Evolutionary conservation across 2,113 vertebrate species (phyloP).

Genomic region (Atrichornis clamosus): DNA sequence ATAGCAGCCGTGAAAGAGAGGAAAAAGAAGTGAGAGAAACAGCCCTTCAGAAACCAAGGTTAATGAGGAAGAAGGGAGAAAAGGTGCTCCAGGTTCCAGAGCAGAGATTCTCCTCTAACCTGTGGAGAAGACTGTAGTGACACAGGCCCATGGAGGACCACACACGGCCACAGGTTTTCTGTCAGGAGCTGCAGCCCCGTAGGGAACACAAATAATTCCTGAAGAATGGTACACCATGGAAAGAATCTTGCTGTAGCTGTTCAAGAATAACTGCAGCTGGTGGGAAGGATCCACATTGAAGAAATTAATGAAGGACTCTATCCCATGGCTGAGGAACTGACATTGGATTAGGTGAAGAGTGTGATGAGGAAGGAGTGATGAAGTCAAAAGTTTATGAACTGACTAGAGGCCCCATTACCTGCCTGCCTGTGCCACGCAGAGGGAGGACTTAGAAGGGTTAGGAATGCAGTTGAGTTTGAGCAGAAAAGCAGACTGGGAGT

Average conservation of each 20-base stretch:
- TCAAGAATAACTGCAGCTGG: background rate
- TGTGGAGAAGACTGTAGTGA: background rate
- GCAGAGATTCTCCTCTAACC: background rate
- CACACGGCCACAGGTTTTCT: background rate
- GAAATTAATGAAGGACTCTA: background rate
- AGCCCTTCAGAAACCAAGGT: background rate
- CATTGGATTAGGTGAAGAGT: background rate
- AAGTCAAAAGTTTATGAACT: background rate
- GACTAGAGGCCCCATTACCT: background rate
- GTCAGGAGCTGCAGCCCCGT: background rate
- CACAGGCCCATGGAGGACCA: background rate
- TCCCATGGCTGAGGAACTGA: background rate
- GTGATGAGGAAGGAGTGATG: background rate
- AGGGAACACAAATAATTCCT: background rate
- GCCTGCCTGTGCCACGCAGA: accelerated
- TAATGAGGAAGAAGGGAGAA: background rate
- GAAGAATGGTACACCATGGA: background rate
- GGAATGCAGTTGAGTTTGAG: background rate
- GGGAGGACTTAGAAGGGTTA: background rate
- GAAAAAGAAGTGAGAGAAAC: background rate
- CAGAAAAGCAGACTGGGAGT: background rate
- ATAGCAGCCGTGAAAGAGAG: background rate
- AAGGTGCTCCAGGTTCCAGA: accelerated
- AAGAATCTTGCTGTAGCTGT: background rate
- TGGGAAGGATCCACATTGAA: background rate